phyloP scores from a whole-genome alignment of 2,113 vertebrate species.

The Recurvirostra avosetta region DNA sequence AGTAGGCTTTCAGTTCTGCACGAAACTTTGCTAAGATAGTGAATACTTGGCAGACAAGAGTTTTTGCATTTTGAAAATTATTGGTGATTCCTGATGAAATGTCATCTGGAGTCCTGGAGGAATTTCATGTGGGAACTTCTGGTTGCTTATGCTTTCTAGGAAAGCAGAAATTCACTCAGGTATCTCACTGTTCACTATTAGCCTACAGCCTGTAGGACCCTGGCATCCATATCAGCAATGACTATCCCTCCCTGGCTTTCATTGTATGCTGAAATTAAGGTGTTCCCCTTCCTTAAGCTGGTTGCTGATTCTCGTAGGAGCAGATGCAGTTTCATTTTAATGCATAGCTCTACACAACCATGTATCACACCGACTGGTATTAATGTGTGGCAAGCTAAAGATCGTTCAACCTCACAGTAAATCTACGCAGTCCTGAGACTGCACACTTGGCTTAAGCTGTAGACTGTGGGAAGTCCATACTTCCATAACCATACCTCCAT shows the following conservation, averaged over 20 bases:
- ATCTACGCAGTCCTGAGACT: neutral
- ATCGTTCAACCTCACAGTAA: neutral
- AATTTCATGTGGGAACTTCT: neutral
- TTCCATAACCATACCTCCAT: neutral
- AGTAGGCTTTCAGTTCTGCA: neutral
- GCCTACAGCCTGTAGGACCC: neutral
- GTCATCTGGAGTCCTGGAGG: neutral
- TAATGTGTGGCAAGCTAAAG: neutral
- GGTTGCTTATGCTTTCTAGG: neutral
- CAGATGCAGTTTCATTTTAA: neutral
- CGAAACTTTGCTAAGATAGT: neutral
- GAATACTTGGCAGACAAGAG: neutral
- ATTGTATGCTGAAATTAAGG: neutral
- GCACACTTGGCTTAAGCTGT: neutral
- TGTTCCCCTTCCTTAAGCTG: neutral
- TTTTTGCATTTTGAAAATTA: neutral
- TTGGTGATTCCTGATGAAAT: neutral
- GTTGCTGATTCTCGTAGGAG: neutral
- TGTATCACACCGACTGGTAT: neutral
- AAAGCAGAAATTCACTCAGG: neutral
- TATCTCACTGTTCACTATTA: neutral
- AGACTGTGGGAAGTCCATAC: neutral
- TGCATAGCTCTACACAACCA: neutral
- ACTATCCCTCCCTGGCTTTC: neutral
- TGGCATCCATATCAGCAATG: neutral